Conservation (phyloP, 2,797 vertebrate genomes). For the Notoglanidium macrostoma region DNA sequence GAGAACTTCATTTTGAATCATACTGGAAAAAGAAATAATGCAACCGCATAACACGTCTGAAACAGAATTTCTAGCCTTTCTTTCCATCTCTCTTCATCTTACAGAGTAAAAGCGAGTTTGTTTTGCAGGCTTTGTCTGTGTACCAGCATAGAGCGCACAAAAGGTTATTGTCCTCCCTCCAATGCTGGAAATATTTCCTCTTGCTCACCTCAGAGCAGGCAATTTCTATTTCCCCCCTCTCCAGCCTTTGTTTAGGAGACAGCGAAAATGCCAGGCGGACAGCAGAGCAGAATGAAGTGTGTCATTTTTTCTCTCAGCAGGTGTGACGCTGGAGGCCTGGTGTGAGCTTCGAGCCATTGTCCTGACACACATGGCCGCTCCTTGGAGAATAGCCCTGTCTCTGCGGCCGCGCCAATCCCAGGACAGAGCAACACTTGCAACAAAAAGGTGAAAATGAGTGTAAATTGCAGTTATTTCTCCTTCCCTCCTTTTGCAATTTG, state of each 20-base stretch:
- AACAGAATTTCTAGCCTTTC: slow-evolving; percentile 5
- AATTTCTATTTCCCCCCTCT: slow-evolving; percentile 54
- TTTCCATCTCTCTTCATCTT: slow-evolving; percentile 12
- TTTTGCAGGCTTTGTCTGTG: slow-evolving; percentile 53
- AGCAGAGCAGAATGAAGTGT: slow-evolving; percentile 76
- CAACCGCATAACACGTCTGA: slow-evolving; percentile 32
- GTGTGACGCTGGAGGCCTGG: slow-evolving; percentile 70
- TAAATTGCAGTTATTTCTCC: slow-evolving; percentile 82
- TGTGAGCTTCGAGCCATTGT: slow-evolving; percentile 78
- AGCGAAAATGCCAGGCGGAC: slow-evolving; percentile 62
- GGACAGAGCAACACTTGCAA: slow-evolving; percentile 71
- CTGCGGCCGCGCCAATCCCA: slow-evolving; percentile 56
- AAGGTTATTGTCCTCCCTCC: slow-evolving; percentile 67
- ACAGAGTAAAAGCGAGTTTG: slow-evolving; percentile 41
- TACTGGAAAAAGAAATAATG: neutral
- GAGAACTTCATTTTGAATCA: neutral
- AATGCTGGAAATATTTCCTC: slow-evolving; percentile 59
- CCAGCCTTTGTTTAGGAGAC: slow-evolving; percentile 58
- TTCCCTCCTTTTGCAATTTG: slow-evolving; percentile 63
- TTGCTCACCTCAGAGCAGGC: slow-evolving; percentile 56
- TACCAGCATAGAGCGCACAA: slow-evolving; percentile 52
- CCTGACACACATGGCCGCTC: slow-evolving; percentile 62
- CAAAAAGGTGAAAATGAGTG: slow-evolving; percentile 85
- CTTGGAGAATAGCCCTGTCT: slow-evolving; percentile 56
- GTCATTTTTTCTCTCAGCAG: slow-evolving; percentile 80